Evolutionary conservation across 2,888 invertebrate genomes (phyloP), one percentile per base, ranked within the genome.

Genomic region (Lithophane leautieri): DNA sequence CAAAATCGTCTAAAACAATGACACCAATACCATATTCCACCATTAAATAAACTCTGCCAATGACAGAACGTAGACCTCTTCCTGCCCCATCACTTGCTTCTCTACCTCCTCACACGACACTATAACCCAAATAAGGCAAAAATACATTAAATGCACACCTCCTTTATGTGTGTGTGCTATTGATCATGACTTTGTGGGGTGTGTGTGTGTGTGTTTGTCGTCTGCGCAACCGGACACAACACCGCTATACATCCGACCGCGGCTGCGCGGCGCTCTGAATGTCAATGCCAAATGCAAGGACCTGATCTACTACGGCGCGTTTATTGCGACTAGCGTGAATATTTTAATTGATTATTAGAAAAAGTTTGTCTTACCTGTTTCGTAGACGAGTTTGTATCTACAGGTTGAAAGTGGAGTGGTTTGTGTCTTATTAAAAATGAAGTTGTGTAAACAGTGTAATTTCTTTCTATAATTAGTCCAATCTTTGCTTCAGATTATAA

Each of bases 251-350:
- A 83, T 88, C 88, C 88, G 84, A 88, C 77, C 66, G 71, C 73
- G 62, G 67, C n/a, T 2, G 34, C 34, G n/a, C 34, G 69, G 34
- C 82, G 76, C 76, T 80, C 61, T 87, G 88, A 88, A 88, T 88
- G 88, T 88, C 88, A 88, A 88, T 88, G 88, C 66, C 86, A 76
- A 79, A 68, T n/a, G 70, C 76, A 87, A 85, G 87, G 81, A 87
- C 79, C 73, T 81, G 82, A 86, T 88, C 66, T 81, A 78, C 76
- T 80, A 60, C 56, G 44, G 6, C 76, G 70, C 73, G 76, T 66
- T 74, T 44, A 42, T 34, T 9, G 54, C 44, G 4, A 22, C 44
- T 16, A n/a, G 72, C 62, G 73, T 83, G 83, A 85, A 82, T 78
- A 71, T 78, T 85, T 71, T 76, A 84, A 82, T 79, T 83, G 75